phyloP scores from a whole-genome alignment of 2,888 invertebrate species.

The Rhopalosiphum nymphaeae region DNA sequence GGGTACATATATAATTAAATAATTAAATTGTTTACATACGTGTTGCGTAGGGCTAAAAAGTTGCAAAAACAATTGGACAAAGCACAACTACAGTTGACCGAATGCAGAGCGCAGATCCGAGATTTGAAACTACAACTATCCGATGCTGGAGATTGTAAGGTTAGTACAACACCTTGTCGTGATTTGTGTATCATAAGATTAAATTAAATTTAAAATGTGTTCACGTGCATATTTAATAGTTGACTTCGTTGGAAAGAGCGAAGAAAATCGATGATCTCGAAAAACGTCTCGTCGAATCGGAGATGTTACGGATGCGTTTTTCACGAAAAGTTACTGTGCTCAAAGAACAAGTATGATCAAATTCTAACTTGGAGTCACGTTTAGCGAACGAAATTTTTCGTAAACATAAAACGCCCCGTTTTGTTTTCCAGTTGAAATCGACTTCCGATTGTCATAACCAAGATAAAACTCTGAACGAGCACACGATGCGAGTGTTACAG shows the following conservation, averaged over 20 bases:
- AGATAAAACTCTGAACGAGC: constrained; percentile 79
- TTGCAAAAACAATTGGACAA: constrained; percentile 87
- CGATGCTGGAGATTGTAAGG: constrained; percentile 90
- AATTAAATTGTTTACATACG: background rate
- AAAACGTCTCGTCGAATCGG: constrained; percentile 84
- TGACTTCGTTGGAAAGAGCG: constrained; percentile 85
- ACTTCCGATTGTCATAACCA: constrained; percentile 79
- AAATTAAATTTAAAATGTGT: background rate
- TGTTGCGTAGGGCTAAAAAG: constrained; percentile 77
- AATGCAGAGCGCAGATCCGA: constrained; percentile 84
- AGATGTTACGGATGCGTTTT: constrained; percentile 81
- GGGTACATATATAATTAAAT: background rate
- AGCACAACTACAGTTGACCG: constrained; percentile 82
- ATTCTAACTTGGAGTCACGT: background rate
- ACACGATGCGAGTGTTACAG: constrained; percentile 79
- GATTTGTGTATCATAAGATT: background rate
- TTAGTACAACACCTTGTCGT: constrained; percentile 68
- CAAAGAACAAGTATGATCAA: constrained; percentile 76
- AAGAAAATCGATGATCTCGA: constrained; percentile 88
- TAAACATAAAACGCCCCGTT: background rate
- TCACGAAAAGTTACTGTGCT: constrained; percentile 80
- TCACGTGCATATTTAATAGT: constrained; percentile 72
- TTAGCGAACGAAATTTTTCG: background rate
- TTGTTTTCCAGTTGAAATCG: constrained; percentile 72
- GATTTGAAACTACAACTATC: constrained; percentile 88